Base-by-base conservation (phyloP, 2,888 invertebrate species). In the Scaptomyza tumidula region DNA sequence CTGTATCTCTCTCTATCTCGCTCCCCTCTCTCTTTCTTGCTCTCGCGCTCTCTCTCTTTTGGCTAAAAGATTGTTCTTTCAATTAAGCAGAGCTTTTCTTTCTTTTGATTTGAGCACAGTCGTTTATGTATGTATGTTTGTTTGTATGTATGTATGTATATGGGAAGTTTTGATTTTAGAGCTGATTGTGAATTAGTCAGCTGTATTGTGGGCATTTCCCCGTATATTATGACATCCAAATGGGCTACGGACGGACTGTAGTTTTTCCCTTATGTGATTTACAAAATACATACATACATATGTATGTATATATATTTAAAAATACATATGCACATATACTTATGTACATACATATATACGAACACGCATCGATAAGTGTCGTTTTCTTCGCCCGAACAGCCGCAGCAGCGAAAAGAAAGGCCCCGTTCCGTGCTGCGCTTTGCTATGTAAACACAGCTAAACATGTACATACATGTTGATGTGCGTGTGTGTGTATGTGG, bases 361-460 rank as follows among this genome's bases (percentile, higher is more conserved):
- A 49, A 45, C 60, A 80, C 75, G 80, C 71, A 80, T 78, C 74
- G 80, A 82, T 86, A 82, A 82, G 57, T 67, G 72, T 69, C 48
- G 68, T 59, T 60, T 66, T 63, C 64, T 55, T 53, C 50, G 33
- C 24, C 54, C 80, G 80, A 80, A 56, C 65, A 41, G 44, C 66
- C 56, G 49, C 53, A 68, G 61, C 53, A 52, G 64, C 71, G 64
- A 80, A 71, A 74, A 68, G 55, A 31, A 53, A 80, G 82, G 82
- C 82, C 82, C 82, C 82, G 82, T 73, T 88, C 86, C 86, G 74
- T 76, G 64, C 19, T 56, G 66, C 70, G 77, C 80, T 86, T 79
- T 88, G 84, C 80, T 88, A 79, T 82, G 74, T 88, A 86, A 88
- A 76, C 88, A 78, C 37, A 59, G 60, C 80, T 71, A 79, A 83